Conservation (phyloP, 2,797 vertebrate genomes). For the Podarcis lilfordi region DNA sequence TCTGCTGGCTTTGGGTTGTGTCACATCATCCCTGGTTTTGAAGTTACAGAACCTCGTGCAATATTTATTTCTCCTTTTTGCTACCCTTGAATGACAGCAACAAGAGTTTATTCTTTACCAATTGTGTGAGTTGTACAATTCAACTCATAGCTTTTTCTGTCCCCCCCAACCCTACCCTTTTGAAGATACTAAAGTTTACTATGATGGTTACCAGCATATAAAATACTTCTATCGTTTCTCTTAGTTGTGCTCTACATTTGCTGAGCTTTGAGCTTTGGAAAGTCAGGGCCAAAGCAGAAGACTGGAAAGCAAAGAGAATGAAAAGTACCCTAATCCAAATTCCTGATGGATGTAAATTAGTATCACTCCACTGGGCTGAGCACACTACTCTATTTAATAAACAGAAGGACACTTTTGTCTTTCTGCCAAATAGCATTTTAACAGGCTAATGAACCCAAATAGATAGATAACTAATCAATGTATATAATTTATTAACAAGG, state of each 20-base stretch:
- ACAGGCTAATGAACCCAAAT: slow-evolving; percentile 29
- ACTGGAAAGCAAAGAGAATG: neutral
- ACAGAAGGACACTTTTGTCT: neutral
- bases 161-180: neutral
- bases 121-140: neutral
- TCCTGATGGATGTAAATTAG: slow-evolving; percentile 14
- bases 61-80: neutral
- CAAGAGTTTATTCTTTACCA: neutral
- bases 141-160: neutral
- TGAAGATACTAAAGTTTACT: neutral
- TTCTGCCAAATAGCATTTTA: slow-evolving; percentile 20
- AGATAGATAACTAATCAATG: slow-evolving; percentile 36
- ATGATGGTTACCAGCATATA: neutral
- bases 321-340: slow-evolving; percentile 1
- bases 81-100: neutral
- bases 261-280: slow-evolving; percentile 11
- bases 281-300: neutral
- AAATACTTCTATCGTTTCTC: neutral
- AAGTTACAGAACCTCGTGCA: neutral
- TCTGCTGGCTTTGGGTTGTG: neutral
- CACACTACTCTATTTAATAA: slow-evolving; percentile 21
- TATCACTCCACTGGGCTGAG: neutral
- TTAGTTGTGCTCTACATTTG: neutral
- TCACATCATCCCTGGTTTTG: neutral
- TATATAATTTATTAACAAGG: slow-evolving; percentile 32